phyloP scores from a whole-genome alignment of 2,797 vertebrate genomes.

The Myotis vivesi region DNA sequence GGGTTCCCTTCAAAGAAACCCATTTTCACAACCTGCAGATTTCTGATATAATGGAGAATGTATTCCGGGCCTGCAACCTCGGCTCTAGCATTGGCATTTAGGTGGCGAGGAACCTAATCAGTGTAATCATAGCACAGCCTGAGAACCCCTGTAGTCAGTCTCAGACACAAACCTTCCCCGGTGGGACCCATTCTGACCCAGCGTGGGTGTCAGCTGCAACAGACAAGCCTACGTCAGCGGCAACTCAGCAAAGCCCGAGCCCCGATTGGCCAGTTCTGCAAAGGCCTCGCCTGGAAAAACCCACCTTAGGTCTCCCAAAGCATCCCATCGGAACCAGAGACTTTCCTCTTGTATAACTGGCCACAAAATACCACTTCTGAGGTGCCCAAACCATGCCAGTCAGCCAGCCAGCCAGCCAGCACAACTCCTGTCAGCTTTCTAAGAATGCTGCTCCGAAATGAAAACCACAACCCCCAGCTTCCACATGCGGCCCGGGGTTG shows the following conservation, averaged over 20 bases:
- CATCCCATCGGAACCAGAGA: background rate
- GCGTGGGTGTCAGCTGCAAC: no score
- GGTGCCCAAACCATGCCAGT: slow-evolving; percentile 24
- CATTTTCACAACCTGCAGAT: background rate
- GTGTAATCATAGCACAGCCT: background rate
- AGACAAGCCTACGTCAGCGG: background rate
- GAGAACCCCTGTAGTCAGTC: background rate
- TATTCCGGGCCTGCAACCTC: background rate
- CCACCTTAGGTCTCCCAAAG: background rate
- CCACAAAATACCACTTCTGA: slow-evolving; percentile 69
- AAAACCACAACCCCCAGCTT: slow-evolving; percentile 59
- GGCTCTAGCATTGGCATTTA: background rate
- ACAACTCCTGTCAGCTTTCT: slow-evolving; percentile 58
- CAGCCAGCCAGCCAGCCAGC: background rate
- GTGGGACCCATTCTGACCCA: background rate
- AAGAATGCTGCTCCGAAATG: slow-evolving; percentile 31
- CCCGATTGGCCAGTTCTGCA: background rate
- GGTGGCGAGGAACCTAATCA: background rate
- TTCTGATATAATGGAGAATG: background rate
- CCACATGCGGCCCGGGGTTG: background rate
- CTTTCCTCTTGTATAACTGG: slow-evolving; percentile 68
- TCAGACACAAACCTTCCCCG: background rate
- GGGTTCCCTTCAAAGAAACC: background rate
- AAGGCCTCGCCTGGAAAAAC: slow-evolving; percentile 28
- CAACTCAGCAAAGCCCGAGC: background rate